phyloP scores from a whole-genome alignment of 2,797 vertebrate species.

The Limosa lapponica region DNA sequence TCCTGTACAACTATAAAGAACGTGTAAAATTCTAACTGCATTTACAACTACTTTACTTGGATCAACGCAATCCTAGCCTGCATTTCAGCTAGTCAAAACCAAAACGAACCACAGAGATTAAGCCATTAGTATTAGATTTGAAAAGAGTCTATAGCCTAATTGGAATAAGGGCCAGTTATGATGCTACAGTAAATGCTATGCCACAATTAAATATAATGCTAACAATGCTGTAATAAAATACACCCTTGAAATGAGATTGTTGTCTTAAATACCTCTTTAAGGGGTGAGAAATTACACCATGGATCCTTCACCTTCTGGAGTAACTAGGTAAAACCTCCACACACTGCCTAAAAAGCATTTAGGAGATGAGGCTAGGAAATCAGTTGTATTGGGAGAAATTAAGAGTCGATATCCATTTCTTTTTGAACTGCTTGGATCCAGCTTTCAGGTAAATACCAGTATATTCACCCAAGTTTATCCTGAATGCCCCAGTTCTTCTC shows the following conservation, averaged over 20 bases:
- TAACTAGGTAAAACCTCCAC: neutral
- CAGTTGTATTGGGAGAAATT: neutral
- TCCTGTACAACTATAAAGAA: neutral
- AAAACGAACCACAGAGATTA: neutral
- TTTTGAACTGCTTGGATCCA: neutral
- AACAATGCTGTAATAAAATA: neutral
- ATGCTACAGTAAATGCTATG: neutral
- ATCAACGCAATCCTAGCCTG: neutral
- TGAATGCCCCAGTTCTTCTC: neutral
- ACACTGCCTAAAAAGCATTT: neutral
- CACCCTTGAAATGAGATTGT: neutral
- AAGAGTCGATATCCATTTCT: neutral
- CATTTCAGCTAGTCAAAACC: neutral
- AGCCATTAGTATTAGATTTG: neutral
- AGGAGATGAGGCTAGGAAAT: neutral
- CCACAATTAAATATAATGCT: neutral
- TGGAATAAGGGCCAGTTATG: neutral
- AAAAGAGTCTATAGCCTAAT: neutral
- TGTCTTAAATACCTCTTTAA: neutral
- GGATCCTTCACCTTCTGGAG: neutral
- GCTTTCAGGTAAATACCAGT: neutral
- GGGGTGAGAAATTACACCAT: neutral
- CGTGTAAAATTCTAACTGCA: neutral
- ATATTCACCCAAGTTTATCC: neutral
- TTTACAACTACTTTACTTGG: neutral